Evolutionary conservation across 2,888 invertebrate genomes (phyloP), one percentile per base, ranked within the genome.

Genomic region (Polydrusus tereticollis): DNA sequence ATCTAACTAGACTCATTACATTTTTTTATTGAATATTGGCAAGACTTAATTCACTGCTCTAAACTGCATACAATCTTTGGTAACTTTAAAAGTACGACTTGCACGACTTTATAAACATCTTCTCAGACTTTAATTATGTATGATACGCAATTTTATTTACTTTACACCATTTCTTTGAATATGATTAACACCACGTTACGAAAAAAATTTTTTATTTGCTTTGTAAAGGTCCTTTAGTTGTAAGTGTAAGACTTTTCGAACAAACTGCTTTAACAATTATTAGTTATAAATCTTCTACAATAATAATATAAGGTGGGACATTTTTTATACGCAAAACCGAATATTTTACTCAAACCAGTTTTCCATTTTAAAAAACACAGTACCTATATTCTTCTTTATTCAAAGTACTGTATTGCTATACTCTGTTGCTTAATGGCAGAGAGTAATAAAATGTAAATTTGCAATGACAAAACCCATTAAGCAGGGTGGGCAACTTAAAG

Each of bases 251-350:
- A 50, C 38, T 58, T 59, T 58, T 26, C 66, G 18, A 41, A 64
- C 12, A 41, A 38, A 67, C 23, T n/a, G 68, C 14, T 43, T 52
- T 50, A 68, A 68, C 68, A 29, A 58, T 66, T 21, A 58, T 18
- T 52, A 38, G 50, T 69, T 55, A 29, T 55, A 69, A 69, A 55
- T 69, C 55, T 26, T 69, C 62, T 69, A 69, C 68, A 60, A 60
- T 68, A 21, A 58, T 67, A 67, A 68, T 29, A 62, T 62, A 62
- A 33, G 45, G 45, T 33, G 20, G 38, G 52, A 52, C 52, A 64
- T n/a, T 38, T 52, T 21, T 45, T 41, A 26, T 43, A 12, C 16
- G 14, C 5, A 26, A 29, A 60, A 45, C 18, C 14, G 21, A 14
- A 43, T 16, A 59, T 41, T 43, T 59, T n/a, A 26, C 8, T 14